These are phyloP conservation scores for Cryptotermes secundus DNA, from an alignment of 1,140 invertebrate species.

Conservation along the genomic window DNA sequence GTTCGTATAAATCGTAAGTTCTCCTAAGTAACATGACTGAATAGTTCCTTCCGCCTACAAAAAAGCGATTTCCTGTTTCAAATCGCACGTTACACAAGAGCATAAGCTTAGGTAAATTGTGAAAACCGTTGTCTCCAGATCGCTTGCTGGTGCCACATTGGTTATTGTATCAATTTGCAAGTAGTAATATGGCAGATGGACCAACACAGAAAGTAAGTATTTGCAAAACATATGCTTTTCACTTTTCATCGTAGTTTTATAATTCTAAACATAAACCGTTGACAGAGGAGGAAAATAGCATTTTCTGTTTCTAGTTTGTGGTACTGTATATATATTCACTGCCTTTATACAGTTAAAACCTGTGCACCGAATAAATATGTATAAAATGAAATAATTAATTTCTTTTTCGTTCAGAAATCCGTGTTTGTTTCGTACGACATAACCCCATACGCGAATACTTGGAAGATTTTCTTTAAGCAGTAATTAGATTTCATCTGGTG, in stretches of 20 bases:
- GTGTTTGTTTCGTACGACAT: too few relatives aligned
- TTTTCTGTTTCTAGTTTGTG: too few relatives aligned
- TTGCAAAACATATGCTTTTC: not conserved
- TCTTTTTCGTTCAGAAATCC: too few relatives aligned
- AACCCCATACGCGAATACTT: too few relatives aligned
- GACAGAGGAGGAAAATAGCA: not conserved
- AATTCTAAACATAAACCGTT: not conserved
- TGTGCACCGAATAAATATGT: too few relatives aligned
- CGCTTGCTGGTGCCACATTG: not conserved
- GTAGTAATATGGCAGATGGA: conserved; percentile 16
- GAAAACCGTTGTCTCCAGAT: not conserved
- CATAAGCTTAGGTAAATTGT: not conserved
- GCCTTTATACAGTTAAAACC: too few relatives aligned
- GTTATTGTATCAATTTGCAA: conserved; percentile 8
- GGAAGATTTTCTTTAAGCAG: too few relatives aligned
- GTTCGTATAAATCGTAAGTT: too few relatives aligned
- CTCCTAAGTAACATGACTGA: not conserved
- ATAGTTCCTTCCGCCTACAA: not conserved
- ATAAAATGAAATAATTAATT: too few relatives aligned
- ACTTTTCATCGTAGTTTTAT: not conserved
- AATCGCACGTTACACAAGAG: not conserved
- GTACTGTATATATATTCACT: too few relatives aligned
- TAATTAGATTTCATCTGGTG: too few relatives aligned
- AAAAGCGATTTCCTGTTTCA: conserved; percentile 11
- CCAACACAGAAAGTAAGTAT: not conserved